Conservation (phyloP, 2,113 vertebrate genomes). For the Porphyrio hochstetteri region DNA sequence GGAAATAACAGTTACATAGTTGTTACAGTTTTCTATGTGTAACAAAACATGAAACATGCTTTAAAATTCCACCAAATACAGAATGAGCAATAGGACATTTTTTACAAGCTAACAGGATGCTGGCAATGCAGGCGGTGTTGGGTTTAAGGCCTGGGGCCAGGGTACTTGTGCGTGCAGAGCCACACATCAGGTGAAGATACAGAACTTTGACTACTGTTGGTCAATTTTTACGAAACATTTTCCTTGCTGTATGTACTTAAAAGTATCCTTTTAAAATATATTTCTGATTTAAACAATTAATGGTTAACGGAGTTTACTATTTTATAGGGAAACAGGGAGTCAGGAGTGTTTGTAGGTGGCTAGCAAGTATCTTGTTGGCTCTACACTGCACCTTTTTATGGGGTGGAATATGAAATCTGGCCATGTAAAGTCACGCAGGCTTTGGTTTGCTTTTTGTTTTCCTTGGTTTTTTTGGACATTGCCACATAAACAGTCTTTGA, state of each 20-base stretch:
- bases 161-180: accelerated
- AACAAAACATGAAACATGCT: not conserved
- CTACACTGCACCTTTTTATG: not conserved
- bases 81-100: not conserved
- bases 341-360: not conserved
- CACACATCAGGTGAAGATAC: not conserved
- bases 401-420: not conserved
- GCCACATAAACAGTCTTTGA: not conserved
- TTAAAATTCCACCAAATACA: not conserved
- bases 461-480: not conserved
- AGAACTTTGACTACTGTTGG: not conserved
- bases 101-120: not conserved
- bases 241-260: not conserved
- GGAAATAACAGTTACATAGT: not conserved
- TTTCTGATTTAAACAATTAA: not conserved
- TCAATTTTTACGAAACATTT: not conserved
- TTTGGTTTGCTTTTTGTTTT: not conserved
- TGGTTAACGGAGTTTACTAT: not conserved
- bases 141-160: not conserved
- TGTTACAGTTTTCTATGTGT: not conserved
- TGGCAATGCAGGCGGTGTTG: not conserved
- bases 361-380: not conserved
- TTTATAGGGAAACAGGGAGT: not conserved
- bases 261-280: not conserved
- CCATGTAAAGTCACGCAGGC: not conserved